A percentile compares a stretch with the other conserved stretches of the same genome.
phyloP scores from a whole-genome alignment of 1,140 invertebrate species.

The Atta colombica region DNA sequence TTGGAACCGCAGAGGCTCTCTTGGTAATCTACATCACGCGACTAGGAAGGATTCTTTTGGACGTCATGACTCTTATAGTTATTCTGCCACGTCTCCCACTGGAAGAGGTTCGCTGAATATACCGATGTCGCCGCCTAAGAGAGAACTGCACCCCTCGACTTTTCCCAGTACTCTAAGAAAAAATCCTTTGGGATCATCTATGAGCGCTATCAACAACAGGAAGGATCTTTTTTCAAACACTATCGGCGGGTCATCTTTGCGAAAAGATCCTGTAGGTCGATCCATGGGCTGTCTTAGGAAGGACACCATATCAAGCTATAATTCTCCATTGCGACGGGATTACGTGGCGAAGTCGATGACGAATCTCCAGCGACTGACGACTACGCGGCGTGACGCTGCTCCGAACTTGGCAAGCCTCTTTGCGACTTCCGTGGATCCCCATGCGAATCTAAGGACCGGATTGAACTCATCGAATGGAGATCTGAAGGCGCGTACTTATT shows the following conservation, averaged over 20 bases:
- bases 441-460: slow-evolving; percentile 36
- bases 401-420: slow-evolving; percentile 77
- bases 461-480: slow-evolving; percentile 61
- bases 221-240: slow-evolving; percentile 77
- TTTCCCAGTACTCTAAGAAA: slow-evolving; percentile 89
- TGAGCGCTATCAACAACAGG: slow-evolving; percentile 82
- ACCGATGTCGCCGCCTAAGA: slow-evolving; percentile 86
- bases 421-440: slow-evolving; percentile 71
- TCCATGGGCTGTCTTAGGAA: slow-evolving; percentile 87
- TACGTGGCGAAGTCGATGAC: slow-evolving; percentile 85
- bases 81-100: slow-evolving; percentile 74
- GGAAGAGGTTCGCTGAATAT: slow-evolving; percentile 88
- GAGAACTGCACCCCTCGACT: slow-evolving; percentile 89
- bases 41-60: slow-evolving; percentile 74
- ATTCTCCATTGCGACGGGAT: slow-evolving; percentile 85
- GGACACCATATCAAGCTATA: slow-evolving; percentile 84
- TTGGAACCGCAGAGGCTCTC: slow-evolving; percentile 87
- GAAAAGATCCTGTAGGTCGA: slow-evolving; percentile 80
- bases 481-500: slow-evolving; percentile 72
- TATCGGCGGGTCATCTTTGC: slow-evolving; percentile 71
- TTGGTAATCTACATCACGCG: slow-evolving; percentile 83
- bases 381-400: slow-evolving; percentile 76
- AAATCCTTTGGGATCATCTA: slow-evolving; percentile 87
- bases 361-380: slow-evolving; percentile 78
- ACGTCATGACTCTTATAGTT: slow-evolving; percentile 71